Evolutionary conservation across 2,113 vertebrate genomes (phyloP).

Genomic region (Willisornis vidua): DNA sequence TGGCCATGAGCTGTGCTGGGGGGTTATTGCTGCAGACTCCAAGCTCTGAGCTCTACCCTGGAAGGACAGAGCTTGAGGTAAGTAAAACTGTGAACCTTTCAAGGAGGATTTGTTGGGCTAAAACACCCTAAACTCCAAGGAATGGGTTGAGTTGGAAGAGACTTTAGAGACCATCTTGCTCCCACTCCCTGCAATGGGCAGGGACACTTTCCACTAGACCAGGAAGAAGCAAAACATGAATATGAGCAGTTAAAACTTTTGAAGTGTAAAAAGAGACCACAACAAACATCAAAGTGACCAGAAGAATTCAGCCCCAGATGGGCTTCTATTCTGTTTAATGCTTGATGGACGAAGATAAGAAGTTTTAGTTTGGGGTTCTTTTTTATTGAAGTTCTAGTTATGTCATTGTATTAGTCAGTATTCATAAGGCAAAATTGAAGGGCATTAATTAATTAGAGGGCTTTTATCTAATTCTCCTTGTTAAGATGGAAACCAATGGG

Average conservation of each 20-base stretch:
- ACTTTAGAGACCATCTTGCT: background rate
- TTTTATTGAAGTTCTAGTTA: background rate
- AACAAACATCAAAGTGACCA: conserved; percentile 21
- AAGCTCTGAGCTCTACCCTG: background rate
- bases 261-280: background rate
- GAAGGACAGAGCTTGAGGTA: background rate
- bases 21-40: background rate
- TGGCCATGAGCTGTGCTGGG: fast-evolving
- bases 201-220: background rate
- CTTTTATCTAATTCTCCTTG: background rate
- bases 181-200: background rate
- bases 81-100: background rate
- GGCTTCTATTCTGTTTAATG: background rate
- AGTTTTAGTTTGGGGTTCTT: fast-evolving
- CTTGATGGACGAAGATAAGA: background rate
- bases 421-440: background rate
- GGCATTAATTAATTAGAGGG: background rate
- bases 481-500: background rate
- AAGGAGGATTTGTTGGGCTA: background rate
- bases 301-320: background rate
- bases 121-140: background rate
- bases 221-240: background rate
- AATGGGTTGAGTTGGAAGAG: background rate
- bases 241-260: background rate
- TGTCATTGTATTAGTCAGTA: background rate